These are phyloP conservation scores for Myotis lucifugus DNA, from an alignment of 2,113 vertebrate genomes.

Conservation along the genomic window DNA sequence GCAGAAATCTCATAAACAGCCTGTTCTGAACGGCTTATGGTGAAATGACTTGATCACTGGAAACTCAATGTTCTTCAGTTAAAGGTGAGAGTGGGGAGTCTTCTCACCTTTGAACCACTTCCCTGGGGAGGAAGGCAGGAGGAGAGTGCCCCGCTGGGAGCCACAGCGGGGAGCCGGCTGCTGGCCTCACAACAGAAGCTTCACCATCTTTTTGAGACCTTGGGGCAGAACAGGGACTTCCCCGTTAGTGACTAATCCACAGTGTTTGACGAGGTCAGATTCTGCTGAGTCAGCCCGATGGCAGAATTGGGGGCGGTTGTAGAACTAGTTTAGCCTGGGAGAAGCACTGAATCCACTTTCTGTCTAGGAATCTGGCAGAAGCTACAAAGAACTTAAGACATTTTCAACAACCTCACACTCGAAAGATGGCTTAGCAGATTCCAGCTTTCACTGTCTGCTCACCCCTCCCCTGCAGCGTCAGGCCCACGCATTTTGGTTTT, in stretches of 20 bases:
- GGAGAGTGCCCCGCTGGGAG: neutral
- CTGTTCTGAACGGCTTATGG: neutral
- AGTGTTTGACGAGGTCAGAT: neutral
- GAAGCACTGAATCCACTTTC: neutral
- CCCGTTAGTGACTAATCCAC: neutral
- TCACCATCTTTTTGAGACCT: neutral
- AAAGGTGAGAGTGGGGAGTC: neutral
- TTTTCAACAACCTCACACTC: neutral
- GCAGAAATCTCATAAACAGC: neutral
- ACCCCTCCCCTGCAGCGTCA: neutral
- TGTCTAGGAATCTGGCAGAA: neutral
- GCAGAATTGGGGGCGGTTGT: neutral
- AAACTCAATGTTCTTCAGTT: neutral
- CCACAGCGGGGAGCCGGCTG: neutral
- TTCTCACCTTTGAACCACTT: neutral
- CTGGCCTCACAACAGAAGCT: neutral
- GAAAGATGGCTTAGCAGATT: neutral
- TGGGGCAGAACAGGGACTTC: neutral
- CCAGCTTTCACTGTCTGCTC: neutral
- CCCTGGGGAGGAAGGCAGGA: neutral
- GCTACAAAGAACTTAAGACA: neutral
- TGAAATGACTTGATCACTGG: neutral
- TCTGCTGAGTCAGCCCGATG: slow-evolving; percentile 8
- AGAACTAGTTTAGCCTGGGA: neutral
- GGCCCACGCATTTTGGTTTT: neutral